Conservation (phyloP, 2,113 vertebrate species). For the Zapus hudsonius region DNA sequence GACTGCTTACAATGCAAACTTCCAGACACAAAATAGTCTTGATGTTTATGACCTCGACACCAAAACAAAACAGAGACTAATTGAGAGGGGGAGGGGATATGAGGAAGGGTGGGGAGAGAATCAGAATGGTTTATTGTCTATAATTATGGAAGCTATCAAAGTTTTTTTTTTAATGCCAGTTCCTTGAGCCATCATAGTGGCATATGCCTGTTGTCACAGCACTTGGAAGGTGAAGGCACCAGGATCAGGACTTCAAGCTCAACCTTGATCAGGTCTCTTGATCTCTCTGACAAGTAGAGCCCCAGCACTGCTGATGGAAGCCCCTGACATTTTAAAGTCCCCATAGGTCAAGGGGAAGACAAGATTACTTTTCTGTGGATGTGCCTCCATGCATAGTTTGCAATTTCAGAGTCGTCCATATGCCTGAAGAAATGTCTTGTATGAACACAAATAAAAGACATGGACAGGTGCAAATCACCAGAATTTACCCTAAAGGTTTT, state of each 20-base stretch:
- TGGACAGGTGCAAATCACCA: conserved; percentile 24
- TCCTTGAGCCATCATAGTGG: background rate
- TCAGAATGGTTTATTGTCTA: no score
- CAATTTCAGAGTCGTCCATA: conserved; percentile 48
- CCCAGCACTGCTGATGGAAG: background rate
- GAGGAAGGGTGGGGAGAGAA: no score
- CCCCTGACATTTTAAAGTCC: background rate
- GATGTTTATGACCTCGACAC: no score
- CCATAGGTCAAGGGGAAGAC: background rate
- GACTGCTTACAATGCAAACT: no score
- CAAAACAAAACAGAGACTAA: no score
- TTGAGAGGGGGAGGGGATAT: no score
- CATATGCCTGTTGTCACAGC: background rate
- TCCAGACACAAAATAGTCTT: no score
- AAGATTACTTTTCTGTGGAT: conserved; percentile 35
- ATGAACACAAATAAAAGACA: conserved; percentile 51
- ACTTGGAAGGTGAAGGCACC: background rate
- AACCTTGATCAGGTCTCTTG: conserved; percentile 27
- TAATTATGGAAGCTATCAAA: no score
- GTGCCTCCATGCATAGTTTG: conserved; percentile 40
- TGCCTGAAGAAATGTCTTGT: conserved; percentile 49
- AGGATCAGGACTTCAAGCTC: background rate
- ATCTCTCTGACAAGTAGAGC: background rate
- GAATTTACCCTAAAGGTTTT: conserved; percentile 13
- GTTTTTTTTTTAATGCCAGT: background rate